Evolutionary conservation across 2,113 vertebrate genomes (phyloP), one percentile per base, ranked within the genome.

Genomic region (Dipodomys spectabilis): DNA sequence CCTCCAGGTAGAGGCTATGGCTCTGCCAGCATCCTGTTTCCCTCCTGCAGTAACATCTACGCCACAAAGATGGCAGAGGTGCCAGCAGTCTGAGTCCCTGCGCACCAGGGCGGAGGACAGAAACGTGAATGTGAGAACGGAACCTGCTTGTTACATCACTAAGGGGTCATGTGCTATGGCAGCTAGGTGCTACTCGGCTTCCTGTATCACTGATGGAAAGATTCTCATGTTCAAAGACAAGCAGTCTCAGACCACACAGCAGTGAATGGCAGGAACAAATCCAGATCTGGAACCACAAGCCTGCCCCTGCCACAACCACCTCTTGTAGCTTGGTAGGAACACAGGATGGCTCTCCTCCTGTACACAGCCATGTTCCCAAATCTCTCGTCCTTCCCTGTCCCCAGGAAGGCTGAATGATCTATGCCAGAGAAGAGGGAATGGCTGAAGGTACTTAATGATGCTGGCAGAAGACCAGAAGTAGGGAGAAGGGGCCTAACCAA

Each of bases 61-160:
- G 18, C 53, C 49, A 45, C 18, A 60, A 20, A 45, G 35, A 81
- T 0, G 0, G 64, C 1, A 3, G 13, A 8, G 35, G 81, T 20
- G 5, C 90, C 62, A 18, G 57, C 86, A 18, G 30, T 45, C 69
- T n/a, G 60, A 64, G 28, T 13, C 83, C 69, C 74, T 28, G 57
- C 19, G 35, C 15, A 78, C 65, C 0, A 0, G 0, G 62, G 65
- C 57, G 75, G 67, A 88, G 30, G 82, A 27, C 57, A 74, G 72
- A 1, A 7, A 32, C 0, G 0, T 2, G 13, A 28, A 39, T 0
- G 0, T 57, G 53, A 57, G 53, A 18, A 57, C 2, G 2, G 8
- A 10, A 60, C n/a, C 10, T 4, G 3, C 30, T 1, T 0, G 25
- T 27, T 7, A 19, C 75, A 62, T 25, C 67, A 9, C 30, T 0